These are phyloP conservation scores for Spilosoma lubricipeda DNA, from an alignment of 2,888 invertebrate species.

Conservation along the genomic window DNA sequence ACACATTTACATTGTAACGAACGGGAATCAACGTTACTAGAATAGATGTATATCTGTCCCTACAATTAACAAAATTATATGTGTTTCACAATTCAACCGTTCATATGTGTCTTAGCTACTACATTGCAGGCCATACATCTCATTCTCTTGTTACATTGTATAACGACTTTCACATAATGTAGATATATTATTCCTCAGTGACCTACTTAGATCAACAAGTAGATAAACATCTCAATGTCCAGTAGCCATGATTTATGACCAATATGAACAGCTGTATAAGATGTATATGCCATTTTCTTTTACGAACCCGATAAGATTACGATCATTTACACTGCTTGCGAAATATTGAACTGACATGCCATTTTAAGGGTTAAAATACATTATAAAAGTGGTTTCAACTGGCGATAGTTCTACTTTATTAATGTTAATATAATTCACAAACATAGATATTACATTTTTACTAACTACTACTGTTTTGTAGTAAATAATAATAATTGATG, in stretches of 20 bases:
- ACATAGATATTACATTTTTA: neutral
- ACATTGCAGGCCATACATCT: neutral
- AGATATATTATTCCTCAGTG: constrained; percentile 20
- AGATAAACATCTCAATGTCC: constrained; percentile 54
- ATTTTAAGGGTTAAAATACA: neutral
- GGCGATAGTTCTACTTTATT: neutral
- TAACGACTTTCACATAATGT: neutral
- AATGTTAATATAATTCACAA: neutral
- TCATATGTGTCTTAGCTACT: neutral
- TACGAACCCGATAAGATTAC: constrained; percentile 48
- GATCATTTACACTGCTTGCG: neutral
- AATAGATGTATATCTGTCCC: too few relatives aligned
- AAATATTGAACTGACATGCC: neutral
- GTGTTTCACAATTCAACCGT: neutral
- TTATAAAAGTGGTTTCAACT: neutral
- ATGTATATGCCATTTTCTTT: constrained; percentile 57
- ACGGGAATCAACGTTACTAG: too few relatives aligned
- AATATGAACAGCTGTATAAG: constrained; percentile 54
- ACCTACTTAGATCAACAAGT: constrained; percentile 63
- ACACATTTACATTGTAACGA: too few relatives aligned
- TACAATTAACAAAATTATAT: too few relatives aligned
- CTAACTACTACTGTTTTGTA: neutral
- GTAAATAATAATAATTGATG: neutral
- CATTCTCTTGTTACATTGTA: neutral
- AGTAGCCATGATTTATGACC: constrained; percentile 66